Evolutionary conservation across 2,113 vertebrate species (phyloP), one percentile per base, ranked within the genome.

Genomic region (Mus pahari): DNA sequence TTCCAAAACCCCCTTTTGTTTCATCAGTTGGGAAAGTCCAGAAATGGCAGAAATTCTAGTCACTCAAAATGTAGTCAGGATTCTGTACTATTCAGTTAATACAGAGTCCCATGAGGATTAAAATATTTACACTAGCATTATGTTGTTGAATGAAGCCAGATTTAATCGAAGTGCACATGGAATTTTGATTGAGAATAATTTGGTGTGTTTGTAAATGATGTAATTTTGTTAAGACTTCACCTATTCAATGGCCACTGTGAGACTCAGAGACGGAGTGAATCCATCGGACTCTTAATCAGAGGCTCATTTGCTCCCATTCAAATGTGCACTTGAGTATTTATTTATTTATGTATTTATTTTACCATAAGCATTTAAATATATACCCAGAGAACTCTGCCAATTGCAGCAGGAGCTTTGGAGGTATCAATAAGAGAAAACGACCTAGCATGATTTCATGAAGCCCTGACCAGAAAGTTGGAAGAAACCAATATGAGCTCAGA

Each of bases 281-380:
- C 90, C 42, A 16, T 53, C 53, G 20, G 31, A 60, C 31, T 84
- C 77, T 77, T 83, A 86, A 88, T 95, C 83, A 88, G 0, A 31
- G 73, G 53, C 71, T 96, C 92, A 89, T 90, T 96, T 96, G 50
- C 86, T 77, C 86, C 64, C 31, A 94, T 97, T 94, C 71, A 75
- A 33, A 26, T 91, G 31, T 83, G 68, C n/a, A 94, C 94, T 73
- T 94, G 77, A 81, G 31, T 64, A 86, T 92, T 94, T 97, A 94
- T 86, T 97, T 97, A 78, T 93, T 96, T 96, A 48, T 91, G 39
- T 84, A 71, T 82, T 89, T 94, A 86, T 96, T 89, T 95, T 90
- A 48, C 82, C 94, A 64, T 75, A 83, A 62, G 90, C 94, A 62
- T 90, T 95, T 91, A 64, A 87, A 39, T 94, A 89, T 95, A 70